Evolutionary conservation across 2,797 vertebrate genomes (phyloP).

Genomic region (Pipistrellus kuhlii): DNA sequence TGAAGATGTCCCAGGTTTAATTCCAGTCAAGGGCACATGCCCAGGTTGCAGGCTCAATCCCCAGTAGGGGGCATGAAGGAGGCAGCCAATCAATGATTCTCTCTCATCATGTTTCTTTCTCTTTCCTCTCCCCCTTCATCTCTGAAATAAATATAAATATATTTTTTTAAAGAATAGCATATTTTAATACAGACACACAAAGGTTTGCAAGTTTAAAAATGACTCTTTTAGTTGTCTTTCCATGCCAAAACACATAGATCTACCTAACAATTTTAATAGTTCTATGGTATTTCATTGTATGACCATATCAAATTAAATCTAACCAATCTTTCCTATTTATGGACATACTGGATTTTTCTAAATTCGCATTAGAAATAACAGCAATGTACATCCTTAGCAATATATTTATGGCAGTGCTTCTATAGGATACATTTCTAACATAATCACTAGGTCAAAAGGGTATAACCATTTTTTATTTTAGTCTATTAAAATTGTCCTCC

Average conservation of each 20-base stretch:
- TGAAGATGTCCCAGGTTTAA: no score
- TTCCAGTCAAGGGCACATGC: no score
- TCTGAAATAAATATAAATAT: no score
- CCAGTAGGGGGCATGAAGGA: no score
- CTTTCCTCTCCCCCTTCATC: no score
- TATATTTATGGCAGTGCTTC: not conserved
- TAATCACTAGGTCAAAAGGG: not conserved
- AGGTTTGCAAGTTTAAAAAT: not conserved
- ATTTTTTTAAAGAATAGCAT: not conserved
- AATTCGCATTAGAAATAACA: constrained; percentile 29
- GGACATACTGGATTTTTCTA: not conserved
- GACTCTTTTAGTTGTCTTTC: not conserved
- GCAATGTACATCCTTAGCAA: not conserved
- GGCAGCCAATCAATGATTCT: no score
- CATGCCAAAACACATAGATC: not conserved
- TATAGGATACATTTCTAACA: constrained; percentile 31
- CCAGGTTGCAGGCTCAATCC: no score
- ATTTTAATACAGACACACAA: not conserved
- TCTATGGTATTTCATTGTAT: not conserved
- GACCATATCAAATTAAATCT: not conserved
- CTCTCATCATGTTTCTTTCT: no score
- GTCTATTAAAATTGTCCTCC: not conserved
- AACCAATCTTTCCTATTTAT: not conserved
- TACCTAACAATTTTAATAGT: not conserved
- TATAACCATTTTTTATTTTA: constrained; percentile 8